phyloP scores from a whole-genome alignment of 1,140 invertebrate species.

The Archivesica marissinica region DNA sequence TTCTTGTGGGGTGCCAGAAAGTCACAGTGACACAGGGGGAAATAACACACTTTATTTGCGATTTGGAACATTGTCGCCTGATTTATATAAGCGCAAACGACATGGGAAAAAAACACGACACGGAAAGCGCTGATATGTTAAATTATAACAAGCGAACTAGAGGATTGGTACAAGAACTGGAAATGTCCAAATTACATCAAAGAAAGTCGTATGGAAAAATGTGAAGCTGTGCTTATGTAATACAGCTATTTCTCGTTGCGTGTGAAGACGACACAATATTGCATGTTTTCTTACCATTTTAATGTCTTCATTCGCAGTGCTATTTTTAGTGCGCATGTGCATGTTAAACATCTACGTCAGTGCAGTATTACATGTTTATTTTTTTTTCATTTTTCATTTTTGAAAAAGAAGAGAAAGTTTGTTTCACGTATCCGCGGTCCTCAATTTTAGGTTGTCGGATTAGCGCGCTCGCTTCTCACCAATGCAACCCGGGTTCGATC shows the following conservation, averaged over 20 bases:
- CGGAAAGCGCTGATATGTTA: slow-evolving; percentile 3
- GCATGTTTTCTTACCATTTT: neutral
- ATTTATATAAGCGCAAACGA: neutral
- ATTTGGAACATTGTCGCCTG: neutral
- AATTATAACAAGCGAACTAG: neutral
- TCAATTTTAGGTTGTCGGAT: no score
- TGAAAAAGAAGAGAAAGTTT: neutral
- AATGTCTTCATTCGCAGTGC: neutral
- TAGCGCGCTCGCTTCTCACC: no score
- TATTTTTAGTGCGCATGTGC: neutral
- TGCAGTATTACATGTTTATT: neutral
- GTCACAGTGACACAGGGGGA: neutral
- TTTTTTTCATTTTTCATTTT: neutral
- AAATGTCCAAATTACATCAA: slow-evolving; percentile 18
- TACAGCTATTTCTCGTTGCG: neutral
- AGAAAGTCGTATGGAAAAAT: neutral
- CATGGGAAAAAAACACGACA: slow-evolving; percentile 10
- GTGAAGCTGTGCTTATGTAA: neutral
- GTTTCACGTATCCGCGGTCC: no score
- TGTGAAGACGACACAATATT: neutral
- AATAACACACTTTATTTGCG: neutral
- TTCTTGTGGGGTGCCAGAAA: neutral
- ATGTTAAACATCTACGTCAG: neutral
- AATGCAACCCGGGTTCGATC: no score
- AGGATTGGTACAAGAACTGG: slow-evolving; percentile 9